Conservation (phyloP, 2,113 vertebrate genomes). For the Pomatorhinus ruficollis region DNA sequence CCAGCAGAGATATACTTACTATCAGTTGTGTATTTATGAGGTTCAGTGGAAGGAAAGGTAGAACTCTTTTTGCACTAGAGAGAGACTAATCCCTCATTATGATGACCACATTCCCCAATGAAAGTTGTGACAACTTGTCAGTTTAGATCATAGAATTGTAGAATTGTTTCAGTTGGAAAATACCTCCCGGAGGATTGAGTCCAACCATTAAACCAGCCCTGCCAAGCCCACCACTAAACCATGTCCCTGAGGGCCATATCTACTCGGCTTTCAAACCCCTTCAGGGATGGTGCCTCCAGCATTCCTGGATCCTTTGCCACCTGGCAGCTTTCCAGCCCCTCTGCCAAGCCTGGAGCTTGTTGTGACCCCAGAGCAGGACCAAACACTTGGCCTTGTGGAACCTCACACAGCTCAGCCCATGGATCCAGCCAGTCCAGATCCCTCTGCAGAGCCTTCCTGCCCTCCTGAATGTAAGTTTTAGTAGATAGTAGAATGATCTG, state of each 20-base stretch:
- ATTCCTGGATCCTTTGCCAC: background rate
- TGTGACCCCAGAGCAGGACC: background rate
- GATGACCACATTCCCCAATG: background rate
- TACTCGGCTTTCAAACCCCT: background rate
- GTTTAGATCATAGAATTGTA: background rate
- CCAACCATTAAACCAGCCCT: background rate
- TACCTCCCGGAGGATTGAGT: background rate
- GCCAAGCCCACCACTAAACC: background rate
- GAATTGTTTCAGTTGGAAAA: background rate
- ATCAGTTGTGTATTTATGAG: conserved; percentile 2
- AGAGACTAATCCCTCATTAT: background rate
- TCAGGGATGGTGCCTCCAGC: background rate
- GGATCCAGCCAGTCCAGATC: background rate
- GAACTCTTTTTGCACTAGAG: background rate
- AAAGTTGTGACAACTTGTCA: background rate
- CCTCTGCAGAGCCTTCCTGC: background rate
- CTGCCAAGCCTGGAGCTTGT: background rate
- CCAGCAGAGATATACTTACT: background rate
- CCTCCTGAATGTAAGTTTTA: background rate
- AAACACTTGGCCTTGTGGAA: background rate
- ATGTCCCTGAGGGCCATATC: background rate
- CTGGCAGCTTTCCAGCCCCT: background rate
- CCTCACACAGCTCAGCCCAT: background rate
- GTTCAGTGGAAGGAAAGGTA: background rate
- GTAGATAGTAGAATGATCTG: background rate